A percentile compares a stretch with the other conserved stretches of the same genome.
These are phyloP conservation scores for Solenopsis fugax DNA, from an alignment of 1,140 invertebrate species.

Conservation along the genomic window DNA sequence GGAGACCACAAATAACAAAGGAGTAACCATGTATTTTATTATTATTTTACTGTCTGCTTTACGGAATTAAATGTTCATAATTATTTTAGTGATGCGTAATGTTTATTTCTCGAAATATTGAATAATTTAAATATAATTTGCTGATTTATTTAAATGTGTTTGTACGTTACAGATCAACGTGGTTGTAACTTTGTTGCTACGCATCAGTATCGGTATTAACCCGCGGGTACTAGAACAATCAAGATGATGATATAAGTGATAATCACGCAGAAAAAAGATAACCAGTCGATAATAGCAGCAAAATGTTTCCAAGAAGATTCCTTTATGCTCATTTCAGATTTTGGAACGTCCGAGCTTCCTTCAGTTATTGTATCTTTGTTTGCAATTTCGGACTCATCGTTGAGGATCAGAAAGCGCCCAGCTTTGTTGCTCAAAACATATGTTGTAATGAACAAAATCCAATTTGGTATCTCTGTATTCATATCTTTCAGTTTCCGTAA, in stretches of 20 bases:
- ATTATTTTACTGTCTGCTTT: no score
- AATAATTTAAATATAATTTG: no score
- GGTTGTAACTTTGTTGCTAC: background rate
- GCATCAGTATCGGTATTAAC: background rate
- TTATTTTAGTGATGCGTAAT: no score
- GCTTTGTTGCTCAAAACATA: slow-evolving; percentile 75
- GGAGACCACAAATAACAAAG: no score
- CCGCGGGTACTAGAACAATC: slow-evolving; percentile 68
- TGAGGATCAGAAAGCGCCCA: slow-evolving; percentile 75
- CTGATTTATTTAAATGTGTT: no score
- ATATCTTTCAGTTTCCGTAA: slow-evolving; percentile 80
- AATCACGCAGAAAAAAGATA: slow-evolving; percentile 72
- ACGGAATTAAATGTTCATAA: no score
- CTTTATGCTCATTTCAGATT: background rate
- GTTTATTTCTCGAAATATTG: no score
- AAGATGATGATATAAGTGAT: slow-evolving; percentile 78
- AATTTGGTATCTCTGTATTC: slow-evolving; percentile 74
- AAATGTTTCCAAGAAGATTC: slow-evolving; percentile 77
- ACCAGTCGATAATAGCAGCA: slow-evolving; percentile 79
- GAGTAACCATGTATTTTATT: no score
- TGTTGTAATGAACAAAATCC: slow-evolving; percentile 72
- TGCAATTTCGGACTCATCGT: slow-evolving; percentile 62
- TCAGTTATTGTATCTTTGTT: slow-evolving; percentile 56
- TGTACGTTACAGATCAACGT: no score
- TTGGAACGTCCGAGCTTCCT: slow-evolving; percentile 65